Evolutionary conservation across 2,113 vertebrate genomes (phyloP), one percentile per base, ranked within the genome.

Genomic region (Aspidoscelis tigris): DNA sequence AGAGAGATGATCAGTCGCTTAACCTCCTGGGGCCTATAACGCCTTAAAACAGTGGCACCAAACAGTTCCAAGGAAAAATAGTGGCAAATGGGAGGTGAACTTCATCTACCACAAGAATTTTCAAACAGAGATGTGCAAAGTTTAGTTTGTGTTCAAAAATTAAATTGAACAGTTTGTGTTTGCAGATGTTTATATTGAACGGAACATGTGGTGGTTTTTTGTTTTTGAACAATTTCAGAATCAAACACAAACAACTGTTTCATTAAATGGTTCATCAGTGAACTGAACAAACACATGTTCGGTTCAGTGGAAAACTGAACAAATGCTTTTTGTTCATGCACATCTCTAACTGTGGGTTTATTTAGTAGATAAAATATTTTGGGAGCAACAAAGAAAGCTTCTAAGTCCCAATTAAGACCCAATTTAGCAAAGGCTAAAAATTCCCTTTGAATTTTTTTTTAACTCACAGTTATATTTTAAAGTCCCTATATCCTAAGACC

Each of bases 361-460:
- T 41, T 64, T 2, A 61, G 68, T 61, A 43, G 64, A 4, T 18
- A 10, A 84, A 58, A n/a, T 58, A 61, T 76, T 44, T 0, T 0
- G n/a, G 58, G 21, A 66, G 77, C 2, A 0, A 18, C 61, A 2
- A 47, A 64, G 75, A 65, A 39, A 73, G 22, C 20, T 24, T 39
- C 39, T 47, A 69, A 72, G 72, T 68, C 39, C 41, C 14, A 61
- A 61, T 16, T 61, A 61, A 61, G 58, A 1, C 86, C 58, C 81
- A 47, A 73, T 50, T 71, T 84, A 0, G 55, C 80, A 82, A 86
- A 84, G 84, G 84, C 8, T 64, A 7, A 58, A 26, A 50, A 39
- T 6, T 22, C 66, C 76, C n/a, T 3, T 66, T 55, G 39, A 68
- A 68, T 50, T 50, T 33, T 33, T 33, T 33, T 33, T 11, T 72